Evolutionary conservation across 1,140 invertebrate genomes (phyloP).

Genomic region (Drosophila novamexicana): DNA sequence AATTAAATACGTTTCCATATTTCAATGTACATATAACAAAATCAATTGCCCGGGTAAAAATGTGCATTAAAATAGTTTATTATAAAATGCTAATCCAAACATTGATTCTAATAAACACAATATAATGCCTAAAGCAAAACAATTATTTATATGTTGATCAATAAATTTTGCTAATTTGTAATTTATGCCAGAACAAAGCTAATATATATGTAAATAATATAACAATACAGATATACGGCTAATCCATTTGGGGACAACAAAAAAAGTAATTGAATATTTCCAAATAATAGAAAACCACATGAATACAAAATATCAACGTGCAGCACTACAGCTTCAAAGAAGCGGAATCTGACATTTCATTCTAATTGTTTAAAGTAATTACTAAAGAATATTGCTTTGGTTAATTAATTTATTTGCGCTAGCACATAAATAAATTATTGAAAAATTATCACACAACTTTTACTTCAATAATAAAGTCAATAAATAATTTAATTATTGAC

Average conservation of each 20-base stretch:
- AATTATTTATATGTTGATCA: neutral
- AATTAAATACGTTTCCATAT: neutral
- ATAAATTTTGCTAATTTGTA: neutral
- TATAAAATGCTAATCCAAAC: conserved; percentile 12
- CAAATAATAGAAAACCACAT: no score
- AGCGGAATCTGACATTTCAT: no score
- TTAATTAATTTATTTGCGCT: no score
- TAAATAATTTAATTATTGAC: no score
- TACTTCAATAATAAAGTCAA: no score
- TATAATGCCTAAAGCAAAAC: conserved; percentile 13
- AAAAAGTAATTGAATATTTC: no score
- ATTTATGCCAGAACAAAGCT: neutral
- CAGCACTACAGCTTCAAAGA: no score
- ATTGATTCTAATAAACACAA: conserved; percentile 18
- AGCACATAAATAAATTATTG: no score
- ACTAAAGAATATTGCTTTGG: no score
- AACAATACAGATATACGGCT: neutral
- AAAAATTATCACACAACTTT: no score
- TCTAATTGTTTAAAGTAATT: no score
- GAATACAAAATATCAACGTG: no score
- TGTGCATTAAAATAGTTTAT: conserved; percentile 7
- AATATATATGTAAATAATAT: neutral
- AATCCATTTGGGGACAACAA: neutral
- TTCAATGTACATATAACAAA: neutral
- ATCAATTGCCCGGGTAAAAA: neutral